These are phyloP conservation scores for Melopsittacus undulatus DNA, from an alignment of 2,797 vertebrate species.

Conservation along the genomic window DNA sequence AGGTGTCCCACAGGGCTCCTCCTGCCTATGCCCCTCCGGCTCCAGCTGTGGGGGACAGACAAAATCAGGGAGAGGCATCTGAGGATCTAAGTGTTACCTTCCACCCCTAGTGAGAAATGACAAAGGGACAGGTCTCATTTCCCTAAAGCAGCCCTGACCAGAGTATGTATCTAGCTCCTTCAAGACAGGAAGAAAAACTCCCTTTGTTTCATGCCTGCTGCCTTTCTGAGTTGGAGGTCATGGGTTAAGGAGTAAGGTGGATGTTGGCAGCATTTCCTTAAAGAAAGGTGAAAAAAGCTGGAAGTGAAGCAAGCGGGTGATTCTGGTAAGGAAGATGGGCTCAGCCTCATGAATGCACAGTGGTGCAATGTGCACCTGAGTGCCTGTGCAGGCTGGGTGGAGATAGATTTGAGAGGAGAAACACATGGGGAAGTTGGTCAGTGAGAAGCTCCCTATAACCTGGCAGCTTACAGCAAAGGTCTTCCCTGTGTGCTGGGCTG, in stretches of 20 bases:
- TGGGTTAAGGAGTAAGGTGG: neutral
- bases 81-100: neutral
- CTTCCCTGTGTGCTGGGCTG: neutral
- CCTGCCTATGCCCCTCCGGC: neutral
- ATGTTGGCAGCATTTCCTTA: neutral
- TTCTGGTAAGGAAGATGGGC: neutral
- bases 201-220: neutral
- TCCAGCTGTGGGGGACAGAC: neutral
- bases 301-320: neutral
- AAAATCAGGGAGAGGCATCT: neutral
- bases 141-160: neutral
- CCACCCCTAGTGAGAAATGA: neutral
- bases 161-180: neutral
- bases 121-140: neutral
- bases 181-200: neutral
- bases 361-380: rapidly evolving
- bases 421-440: neutral
- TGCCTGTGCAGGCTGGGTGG: neutral
- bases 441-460: neutral
- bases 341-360: rapidly evolving
- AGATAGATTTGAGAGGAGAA: neutral
- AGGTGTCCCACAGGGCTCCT: neutral
- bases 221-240: neutral
- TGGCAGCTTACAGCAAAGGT: neutral
- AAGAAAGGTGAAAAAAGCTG: neutral